phyloP scores from a whole-genome alignment of 2,113 vertebrate species.

The Lepisosteus osseus region DNA sequence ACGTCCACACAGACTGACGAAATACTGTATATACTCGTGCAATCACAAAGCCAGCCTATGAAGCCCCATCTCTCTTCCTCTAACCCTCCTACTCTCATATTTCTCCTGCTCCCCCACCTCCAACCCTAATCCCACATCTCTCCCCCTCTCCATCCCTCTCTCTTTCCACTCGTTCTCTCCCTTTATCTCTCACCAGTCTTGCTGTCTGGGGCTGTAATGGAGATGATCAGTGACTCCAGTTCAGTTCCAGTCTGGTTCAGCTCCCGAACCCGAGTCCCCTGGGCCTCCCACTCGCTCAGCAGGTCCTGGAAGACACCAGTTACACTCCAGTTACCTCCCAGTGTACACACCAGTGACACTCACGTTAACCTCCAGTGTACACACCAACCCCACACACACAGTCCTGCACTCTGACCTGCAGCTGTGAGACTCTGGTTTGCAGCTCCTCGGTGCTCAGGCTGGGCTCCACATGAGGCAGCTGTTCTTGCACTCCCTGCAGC shows the following conservation, averaged over 20 bases:
- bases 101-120: neutral
- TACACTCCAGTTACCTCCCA: neutral
- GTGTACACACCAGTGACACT: neutral
- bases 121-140: too few species aligned
- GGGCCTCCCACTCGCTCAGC: slow-evolving; percentile 78
- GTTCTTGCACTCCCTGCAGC: slow-evolving; percentile 82
- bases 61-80: too few species aligned
- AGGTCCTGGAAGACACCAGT: slow-evolving; percentile 65
- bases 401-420: slow-evolving; percentile 68
- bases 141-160: neutral
- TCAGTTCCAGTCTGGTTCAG: slow-evolving; percentile 78
- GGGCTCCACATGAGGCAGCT: slow-evolving; percentile 71
- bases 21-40: too few species aligned
- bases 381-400: slow-evolving; percentile 9
- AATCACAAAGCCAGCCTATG: too few species aligned
- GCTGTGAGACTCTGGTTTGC: slow-evolving; percentile 75
- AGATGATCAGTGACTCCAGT: slow-evolving; percentile 86
- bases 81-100: too few species aligned
- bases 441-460: slow-evolving; percentile 75
- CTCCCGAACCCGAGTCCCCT: slow-evolving; percentile 74
- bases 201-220: slow-evolving; percentile 79
- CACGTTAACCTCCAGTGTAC: too few species aligned
- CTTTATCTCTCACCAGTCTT: slow-evolving; percentile 65
- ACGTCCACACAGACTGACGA: neutral
- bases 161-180: slow-evolving; percentile 26